Evolutionary conservation across 2,113 vertebrate species (phyloP).

Genomic region (Corvus hawaiiensis): DNA sequence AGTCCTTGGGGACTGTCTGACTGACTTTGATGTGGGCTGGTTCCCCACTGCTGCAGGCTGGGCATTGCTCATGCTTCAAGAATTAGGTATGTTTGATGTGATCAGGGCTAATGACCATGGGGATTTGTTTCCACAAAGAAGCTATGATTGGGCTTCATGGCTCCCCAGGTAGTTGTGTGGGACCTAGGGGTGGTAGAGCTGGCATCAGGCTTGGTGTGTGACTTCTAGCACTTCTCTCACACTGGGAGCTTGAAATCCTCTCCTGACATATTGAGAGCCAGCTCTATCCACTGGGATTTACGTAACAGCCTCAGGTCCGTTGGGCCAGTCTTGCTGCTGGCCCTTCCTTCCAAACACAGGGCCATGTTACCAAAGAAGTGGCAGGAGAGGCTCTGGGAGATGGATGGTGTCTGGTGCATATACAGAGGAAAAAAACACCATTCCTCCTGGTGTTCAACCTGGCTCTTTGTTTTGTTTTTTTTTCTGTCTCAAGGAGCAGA

Average conservation of each 20-base stretch:
- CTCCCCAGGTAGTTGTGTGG: background rate
- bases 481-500: conserved; percentile 49
- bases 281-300: background rate
- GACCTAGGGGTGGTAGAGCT: background rate
- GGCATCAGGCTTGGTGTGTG: rapidly evolving
- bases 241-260: background rate
- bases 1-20: background rate
- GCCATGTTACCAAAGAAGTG: background rate
- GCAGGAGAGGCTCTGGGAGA: background rate
- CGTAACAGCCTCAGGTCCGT: background rate
- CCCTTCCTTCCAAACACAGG: background rate
- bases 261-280: background rate
- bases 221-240: background rate
- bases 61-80: background rate
- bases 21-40: background rate
- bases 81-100: background rate
- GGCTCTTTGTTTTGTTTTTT: background rate
- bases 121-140: background rate
- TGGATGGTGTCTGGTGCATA: background rate
- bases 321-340: background rate
- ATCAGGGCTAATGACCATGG: background rate
- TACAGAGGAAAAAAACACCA: background rate
- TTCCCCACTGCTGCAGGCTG: background rate
- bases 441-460: background rate
- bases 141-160: background rate